These are phyloP conservation scores for Xestia xanthographa DNA, from an alignment of 2,888 invertebrate species.

Conservation along the genomic window DNA sequence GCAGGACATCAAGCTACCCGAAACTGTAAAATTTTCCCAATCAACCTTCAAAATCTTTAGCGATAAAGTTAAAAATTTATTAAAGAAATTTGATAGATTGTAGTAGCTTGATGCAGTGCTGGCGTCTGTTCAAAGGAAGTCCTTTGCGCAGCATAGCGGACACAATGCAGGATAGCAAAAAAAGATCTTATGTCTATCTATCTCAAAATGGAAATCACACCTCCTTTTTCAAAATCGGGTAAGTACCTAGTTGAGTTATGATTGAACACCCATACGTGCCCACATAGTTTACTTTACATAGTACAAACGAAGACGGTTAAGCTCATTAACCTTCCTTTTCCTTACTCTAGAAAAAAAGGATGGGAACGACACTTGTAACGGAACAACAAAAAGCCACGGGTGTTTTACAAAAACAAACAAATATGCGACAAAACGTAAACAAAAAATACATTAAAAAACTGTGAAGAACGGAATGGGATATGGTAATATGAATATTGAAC, in stretches of 20 bases:
- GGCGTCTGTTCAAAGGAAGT: no score
- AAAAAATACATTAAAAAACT: constrained; percentile 32
- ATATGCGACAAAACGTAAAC: constrained; percentile 52
- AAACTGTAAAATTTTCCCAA: no score
- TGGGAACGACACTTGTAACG: constrained; percentile 59
- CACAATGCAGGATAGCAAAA: not conserved
- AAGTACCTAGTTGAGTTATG: not conserved
- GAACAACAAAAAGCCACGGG: constrained; percentile 48
- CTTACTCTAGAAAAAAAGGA: constrained; percentile 20
- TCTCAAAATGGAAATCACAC: not conserved
- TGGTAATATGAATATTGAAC: constrained; percentile 27
- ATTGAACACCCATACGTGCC: not conserved
- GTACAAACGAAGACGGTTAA: not conserved
- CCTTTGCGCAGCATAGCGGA: not conserved
- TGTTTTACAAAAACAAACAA: constrained; percentile 54
- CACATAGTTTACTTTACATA: not conserved
- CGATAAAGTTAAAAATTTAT: no score
- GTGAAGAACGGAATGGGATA: constrained; percentile 26
- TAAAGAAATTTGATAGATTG: no score
- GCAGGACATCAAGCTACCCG: no score
- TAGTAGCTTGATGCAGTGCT: no score
- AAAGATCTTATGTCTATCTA: not conserved
- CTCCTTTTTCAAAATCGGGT: not conserved
- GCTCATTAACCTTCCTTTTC: constrained; percentile 40
- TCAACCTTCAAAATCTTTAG: no score